These are phyloP conservation scores for Helicolenus hilgendorfi DNA, from an alignment of 2,797 vertebrate species.

Conservation along the genomic window DNA sequence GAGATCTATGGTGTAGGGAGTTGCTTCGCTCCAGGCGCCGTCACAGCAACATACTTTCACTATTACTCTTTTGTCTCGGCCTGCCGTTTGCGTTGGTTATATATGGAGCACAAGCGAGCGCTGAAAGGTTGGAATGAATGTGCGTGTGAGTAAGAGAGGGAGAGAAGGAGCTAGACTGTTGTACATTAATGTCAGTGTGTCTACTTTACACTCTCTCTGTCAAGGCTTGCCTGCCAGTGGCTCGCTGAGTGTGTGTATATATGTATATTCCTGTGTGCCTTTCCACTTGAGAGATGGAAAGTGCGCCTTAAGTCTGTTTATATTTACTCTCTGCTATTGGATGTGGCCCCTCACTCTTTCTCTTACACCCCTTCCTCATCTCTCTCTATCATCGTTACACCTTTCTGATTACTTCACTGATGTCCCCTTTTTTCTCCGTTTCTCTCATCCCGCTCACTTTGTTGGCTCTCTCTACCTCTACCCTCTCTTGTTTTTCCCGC, in stretches of 20 bases:
- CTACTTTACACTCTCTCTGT: slow-evolving; percentile 2
- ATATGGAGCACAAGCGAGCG: slow-evolving; percentile 51
- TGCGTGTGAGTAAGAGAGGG: background rate
- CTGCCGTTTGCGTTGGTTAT: slow-evolving; percentile 42
- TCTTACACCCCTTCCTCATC: background rate
- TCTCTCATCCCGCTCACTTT: slow-evolving; percentile 34
- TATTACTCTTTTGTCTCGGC: slow-evolving; percentile 67
- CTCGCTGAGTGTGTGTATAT: slow-evolving; percentile 4
- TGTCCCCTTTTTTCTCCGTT: background rate
- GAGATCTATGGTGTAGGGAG: slow-evolving; percentile 51
- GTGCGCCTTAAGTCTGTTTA: slow-evolving; percentile 66
- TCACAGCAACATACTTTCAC: slow-evolving; percentile 64
- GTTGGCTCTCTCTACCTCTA: slow-evolving; percentile 37
- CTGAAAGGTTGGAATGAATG: slow-evolving; percentile 67
- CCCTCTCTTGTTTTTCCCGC: slow-evolving; percentile 59
- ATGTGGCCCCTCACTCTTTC: slow-evolving; percentile 45
- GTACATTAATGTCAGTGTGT: slow-evolving; percentile 1
- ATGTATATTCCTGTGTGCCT: slow-evolving; percentile 46
- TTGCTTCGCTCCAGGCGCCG: slow-evolving; percentile 52
- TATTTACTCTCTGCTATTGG: slow-evolving; percentile 69
- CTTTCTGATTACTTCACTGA: slow-evolving; percentile 34
- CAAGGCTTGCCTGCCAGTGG: slow-evolving; percentile 5
- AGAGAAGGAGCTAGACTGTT: background rate
- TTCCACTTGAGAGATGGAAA: slow-evolving; percentile 72
- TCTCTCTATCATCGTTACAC: slow-evolving; percentile 18